Conservation (phyloP, 2,888 invertebrate species). For the Muschampia plurimacula region DNA sequence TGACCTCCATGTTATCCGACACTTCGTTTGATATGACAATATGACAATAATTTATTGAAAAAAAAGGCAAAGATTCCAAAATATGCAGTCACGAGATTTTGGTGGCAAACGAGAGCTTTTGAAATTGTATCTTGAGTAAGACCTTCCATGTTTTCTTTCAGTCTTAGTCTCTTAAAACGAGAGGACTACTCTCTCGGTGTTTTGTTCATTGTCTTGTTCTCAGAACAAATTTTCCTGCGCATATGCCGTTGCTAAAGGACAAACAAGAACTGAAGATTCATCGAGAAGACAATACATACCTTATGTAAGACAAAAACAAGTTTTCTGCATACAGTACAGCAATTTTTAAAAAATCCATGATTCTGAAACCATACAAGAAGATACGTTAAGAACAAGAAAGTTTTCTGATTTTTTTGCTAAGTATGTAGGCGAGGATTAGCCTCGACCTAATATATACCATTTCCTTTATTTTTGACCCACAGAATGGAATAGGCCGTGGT, state of each 20-base stretch:
- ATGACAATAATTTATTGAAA: neutral
- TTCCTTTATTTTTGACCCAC: neutral
- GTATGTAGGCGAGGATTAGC: neutral
- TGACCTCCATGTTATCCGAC: neutral
- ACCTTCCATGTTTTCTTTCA: no score
- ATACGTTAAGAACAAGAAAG: neutral
- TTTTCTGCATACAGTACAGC: neutral
- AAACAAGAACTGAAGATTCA: neutral
- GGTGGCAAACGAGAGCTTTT: neutral
- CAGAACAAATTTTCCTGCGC: neutral
- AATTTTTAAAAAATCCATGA: neutral
- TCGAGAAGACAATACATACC: neutral
- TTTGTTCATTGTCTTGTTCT: neutral
- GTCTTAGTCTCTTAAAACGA: neutral
- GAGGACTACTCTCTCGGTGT: neutral
- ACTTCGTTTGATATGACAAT: no score
- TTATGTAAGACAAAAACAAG: neutral
- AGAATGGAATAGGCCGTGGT: neutral
- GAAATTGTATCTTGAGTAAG: neutral
- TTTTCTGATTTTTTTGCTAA: neutral
- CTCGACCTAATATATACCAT: conserved; percentile 2
- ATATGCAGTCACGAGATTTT: neutral
- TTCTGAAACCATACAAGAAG: neutral
- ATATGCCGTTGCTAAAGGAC: neutral
- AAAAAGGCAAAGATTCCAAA: neutral